Base-by-base conservation (phyloP, 2,113 vertebrate species). In the Hippocampus comes region DNA sequence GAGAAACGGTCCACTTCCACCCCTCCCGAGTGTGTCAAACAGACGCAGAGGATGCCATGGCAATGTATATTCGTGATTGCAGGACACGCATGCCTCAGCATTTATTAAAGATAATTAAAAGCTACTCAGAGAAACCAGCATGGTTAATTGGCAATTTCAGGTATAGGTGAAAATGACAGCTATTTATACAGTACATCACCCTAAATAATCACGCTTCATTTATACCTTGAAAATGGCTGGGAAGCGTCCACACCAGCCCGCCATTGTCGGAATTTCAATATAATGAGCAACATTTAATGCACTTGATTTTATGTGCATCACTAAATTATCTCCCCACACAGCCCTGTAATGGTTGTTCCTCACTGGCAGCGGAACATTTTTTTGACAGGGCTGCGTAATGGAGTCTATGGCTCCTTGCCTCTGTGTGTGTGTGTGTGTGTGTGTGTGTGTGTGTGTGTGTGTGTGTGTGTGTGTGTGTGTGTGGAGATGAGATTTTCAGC, bases 101-200 rank as follows among this genome's bases (percentile, higher is more conserved):
- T 88, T 91, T 88, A 90, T 92, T 89, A 92, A 84, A 77, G 23
- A 79, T 91, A 91, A 92, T 92, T 93, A 93, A 92, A 84, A 90
- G 82, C 81, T 74, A 75, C 89, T 85, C 86, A 86, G 88, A 90
- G 84, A 88, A 70, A 81, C 85, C 74, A 85, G 82, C 89, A 84
- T 89, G 76, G 84, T 87, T 92, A 91, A 92, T 92, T 92, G 86
- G 78, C 88, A 91, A 91, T 91, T 92, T 89, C 82, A 84, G 83
- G 79, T 84, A 76, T 83, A 80, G 84, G 86, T 83, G 86, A 77
- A 87, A 88, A 89, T 88, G 89, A 83, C 87, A 86, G 81, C 72
- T 88, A 89, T 88, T 89, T 90, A 82, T 92, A 86, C 77, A 86
- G 51, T 53, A 78, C 81, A 85, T 83, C 70, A 85, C 75, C 74